Evolutionary conservation across 1,140 invertebrate species (phyloP).

Genomic region (Musca vetustissima): DNA sequence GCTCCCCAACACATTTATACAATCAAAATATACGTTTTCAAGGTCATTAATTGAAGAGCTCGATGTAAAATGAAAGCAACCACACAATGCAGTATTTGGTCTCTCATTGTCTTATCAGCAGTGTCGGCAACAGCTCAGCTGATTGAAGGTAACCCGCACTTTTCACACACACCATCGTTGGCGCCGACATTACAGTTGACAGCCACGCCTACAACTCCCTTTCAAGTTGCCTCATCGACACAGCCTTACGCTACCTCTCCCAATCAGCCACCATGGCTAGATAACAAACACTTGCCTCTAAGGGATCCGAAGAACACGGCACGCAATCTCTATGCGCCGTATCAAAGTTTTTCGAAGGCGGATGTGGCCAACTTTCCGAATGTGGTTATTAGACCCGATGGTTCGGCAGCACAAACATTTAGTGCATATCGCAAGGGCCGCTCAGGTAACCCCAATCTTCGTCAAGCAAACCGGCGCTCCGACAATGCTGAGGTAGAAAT

Average conservation of each 20-base stretch:
- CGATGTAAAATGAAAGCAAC: conserved; percentile 55
- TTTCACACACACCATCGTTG: background rate
- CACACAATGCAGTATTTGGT: conserved; percentile 44
- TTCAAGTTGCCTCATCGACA: conserved; percentile 20
- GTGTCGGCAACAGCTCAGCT: conserved; percentile 27
- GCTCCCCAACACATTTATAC: background rate
- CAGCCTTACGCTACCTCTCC: conserved; percentile 3
- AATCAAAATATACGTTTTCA: background rate
- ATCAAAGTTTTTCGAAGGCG: conserved; percentile 45
- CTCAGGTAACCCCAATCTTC: conserved; percentile 4
- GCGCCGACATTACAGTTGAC: conserved; percentile 19
- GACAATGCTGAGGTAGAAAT: conserved; percentile 36
- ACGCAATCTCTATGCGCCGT: conserved; percentile 51
- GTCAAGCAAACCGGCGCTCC: background rate
- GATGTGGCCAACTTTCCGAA: conserved; percentile 47
- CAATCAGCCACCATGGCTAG: conserved; percentile 39
- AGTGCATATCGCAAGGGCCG: conserved; percentile 47
- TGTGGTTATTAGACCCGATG: conserved; percentile 41
- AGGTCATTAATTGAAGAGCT: conserved; percentile 30
- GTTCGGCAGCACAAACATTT: conserved; percentile 45
- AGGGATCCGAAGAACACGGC: conserved; percentile 32
- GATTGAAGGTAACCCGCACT: background rate
- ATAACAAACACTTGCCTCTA: conserved; percentile 17
- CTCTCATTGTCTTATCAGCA: conserved; percentile 31
- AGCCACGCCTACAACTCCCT: conserved; percentile 32